Evolutionary conservation across 2,797 vertebrate species (phyloP), one percentile per base, ranked within the genome.

Genomic region (Graptemys geographica): DNA sequence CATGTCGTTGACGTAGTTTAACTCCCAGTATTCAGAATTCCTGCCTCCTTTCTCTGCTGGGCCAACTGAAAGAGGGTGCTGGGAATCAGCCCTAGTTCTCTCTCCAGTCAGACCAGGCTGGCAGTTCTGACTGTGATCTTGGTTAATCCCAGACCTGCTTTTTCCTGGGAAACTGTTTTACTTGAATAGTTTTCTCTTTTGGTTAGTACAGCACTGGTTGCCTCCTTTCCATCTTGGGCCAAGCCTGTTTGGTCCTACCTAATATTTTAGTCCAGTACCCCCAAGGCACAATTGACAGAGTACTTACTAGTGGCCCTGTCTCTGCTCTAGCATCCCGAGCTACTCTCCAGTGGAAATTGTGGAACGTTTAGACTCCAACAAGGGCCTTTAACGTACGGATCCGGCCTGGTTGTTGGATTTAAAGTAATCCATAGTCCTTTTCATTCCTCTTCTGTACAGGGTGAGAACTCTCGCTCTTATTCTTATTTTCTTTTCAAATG

Each of bases 131-230:
- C 13, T 72, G 49, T 53, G 55, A 11, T 79, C 69, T 76, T 10
- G 88, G 69, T 78, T 37, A n/a, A 9, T 69, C n/a, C 18, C 51
- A 79, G 79, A 86, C 28, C 10, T 88, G 37, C 52, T 8, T 72
- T n/a, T 96, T 95, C 90, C 90, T 96, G 90, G 92, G 92, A 97
- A 88, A 84, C 79, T 96, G 41, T 93, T 87, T 94, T 90, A 96
- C 95, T 97, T 95, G 97, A 97, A 98, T 97, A 93, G 86, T 88
- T 79, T 90, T 89, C 81, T 85, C 92, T 94, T 88, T 72, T 82
- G 74, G 90, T 97, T 90, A 76, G 86, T 2, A 0, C 79, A 94
- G 90, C 93, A 76, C 93, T 55, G 52, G 92, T 94, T 95, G 95
- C 89, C 93, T 94, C 96, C 92, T 96, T 97, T 94, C 96, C 94